These are phyloP conservation scores for Caenorhabditis angaria DNA, from an alignment of 2,888 invertebrate species.

Conservation along the genomic window DNA sequence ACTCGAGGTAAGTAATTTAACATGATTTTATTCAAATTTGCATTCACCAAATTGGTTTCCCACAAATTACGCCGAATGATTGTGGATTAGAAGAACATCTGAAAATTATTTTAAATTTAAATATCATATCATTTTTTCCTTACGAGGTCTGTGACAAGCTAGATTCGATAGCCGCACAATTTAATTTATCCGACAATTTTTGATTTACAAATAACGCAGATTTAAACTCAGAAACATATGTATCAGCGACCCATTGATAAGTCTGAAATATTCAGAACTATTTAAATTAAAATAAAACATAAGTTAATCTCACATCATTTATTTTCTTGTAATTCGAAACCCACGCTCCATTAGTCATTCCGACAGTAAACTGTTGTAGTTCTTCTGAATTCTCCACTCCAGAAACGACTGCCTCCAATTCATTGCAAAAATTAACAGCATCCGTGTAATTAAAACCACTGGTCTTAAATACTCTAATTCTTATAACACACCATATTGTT, in stretches of 20 bases:
- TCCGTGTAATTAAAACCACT: not conserved
- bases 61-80: not conserved
- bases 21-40: not conserved
- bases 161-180: too few species aligned
- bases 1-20: slow-evolving; percentile 71
- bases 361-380: not conserved
- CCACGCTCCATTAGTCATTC: not conserved
- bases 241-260: too few species aligned
- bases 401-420: not conserved
- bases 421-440: not conserved
- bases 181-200: too few species aligned
- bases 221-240: too few species aligned
- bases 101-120: not conserved
- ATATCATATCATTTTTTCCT: too few species aligned
- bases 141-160: too few species aligned
- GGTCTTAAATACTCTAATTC: not conserved
- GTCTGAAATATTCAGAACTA: too few species aligned
- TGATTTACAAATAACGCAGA: too few species aligned
- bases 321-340: not conserved
- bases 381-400: not conserved
- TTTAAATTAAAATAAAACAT: too few species aligned
- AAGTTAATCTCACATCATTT: too few species aligned
- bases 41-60: not conserved
- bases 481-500: not conserved
- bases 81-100: not conserved